Evolutionary conservation across 1,140 invertebrate species (phyloP).

Genomic region (Latrodectus geometricus): DNA sequence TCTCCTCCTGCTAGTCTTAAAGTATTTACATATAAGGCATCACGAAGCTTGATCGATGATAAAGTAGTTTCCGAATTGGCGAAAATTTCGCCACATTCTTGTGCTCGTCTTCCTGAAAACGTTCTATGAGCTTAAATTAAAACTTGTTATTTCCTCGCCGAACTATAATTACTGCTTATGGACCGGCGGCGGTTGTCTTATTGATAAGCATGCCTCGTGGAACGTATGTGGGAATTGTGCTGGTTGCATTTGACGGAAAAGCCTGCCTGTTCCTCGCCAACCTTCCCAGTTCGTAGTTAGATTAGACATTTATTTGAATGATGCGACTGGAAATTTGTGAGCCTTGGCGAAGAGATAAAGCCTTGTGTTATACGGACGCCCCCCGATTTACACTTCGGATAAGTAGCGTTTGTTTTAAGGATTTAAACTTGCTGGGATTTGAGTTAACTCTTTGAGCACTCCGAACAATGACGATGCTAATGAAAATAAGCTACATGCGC

Average conservation of each 20-base stretch:
- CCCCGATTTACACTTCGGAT: background rate
- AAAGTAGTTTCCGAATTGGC: slow-evolving; percentile 34
- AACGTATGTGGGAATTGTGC: slow-evolving; percentile 17
- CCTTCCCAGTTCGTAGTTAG: background rate
- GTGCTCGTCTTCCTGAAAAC: background rate
- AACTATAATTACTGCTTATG: slow-evolving; percentile 49
- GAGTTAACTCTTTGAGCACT: too few relatives aligned
- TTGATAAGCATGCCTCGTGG: slow-evolving; percentile 18
- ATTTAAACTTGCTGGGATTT: background rate
- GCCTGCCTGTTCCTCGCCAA: too few relatives aligned
- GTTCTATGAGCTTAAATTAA: slow-evolving; percentile 43
- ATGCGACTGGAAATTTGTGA: background rate
- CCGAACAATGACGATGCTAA: too few relatives aligned
- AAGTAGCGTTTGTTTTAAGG: background rate
- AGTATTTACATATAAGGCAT: slow-evolving; percentile 6
- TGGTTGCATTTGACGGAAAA: slow-evolving; percentile 36
- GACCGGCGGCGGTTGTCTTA: slow-evolving; percentile 13
- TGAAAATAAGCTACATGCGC: too few relatives aligned
- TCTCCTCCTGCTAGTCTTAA: background rate
- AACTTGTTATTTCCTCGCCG: slow-evolving; percentile 35
- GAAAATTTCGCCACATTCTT: slow-evolving; percentile 44
- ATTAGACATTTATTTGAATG: slow-evolving; percentile 1
- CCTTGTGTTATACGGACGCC: too few relatives aligned
- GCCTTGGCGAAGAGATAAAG: background rate
- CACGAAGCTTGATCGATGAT: slow-evolving; percentile 28